Evolutionary conservation across 2,113 vertebrate species (phyloP).

Genomic region (Hipposideros armiger): DNA sequence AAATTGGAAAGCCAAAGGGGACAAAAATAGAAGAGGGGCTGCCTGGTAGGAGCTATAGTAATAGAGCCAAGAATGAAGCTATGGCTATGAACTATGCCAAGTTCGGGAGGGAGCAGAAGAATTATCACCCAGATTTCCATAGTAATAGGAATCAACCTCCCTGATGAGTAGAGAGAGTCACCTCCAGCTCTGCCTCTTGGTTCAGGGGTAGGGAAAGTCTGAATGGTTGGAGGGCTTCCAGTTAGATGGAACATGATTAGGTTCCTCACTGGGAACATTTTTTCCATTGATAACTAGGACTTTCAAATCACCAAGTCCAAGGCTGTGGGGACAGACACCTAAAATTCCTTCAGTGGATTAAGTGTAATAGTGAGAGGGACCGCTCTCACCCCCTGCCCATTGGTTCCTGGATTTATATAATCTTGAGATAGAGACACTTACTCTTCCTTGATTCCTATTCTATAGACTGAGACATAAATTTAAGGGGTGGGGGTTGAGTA

Average conservation of each 20-base stretch:
- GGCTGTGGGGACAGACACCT: neutral
- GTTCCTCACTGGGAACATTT: neutral
- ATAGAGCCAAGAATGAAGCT: neutral
- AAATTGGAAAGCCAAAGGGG: neutral
- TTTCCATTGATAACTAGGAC: neutral
- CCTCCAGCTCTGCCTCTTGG: neutral
- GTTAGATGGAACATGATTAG: neutral
- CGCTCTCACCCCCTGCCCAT: fast-evolving
- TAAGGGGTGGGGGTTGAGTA: neutral
- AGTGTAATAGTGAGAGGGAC: neutral
- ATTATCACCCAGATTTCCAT: neutral
- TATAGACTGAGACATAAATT: neutral
- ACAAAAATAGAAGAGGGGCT: neutral
- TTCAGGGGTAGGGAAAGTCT: neutral
- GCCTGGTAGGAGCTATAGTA: neutral
- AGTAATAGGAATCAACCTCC: neutral
- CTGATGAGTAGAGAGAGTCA: neutral
- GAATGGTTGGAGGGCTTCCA: neutral
- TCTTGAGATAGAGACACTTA: neutral
- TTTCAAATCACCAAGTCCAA: neutral
- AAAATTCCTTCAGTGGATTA: neutral
- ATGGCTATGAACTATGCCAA: neutral
- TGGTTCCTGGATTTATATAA: neutral
- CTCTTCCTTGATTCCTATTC: neutral
- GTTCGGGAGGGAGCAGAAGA: neutral